Percentiles rank a stretch among this genome's conserved stretches.
phyloP scores from a whole-genome alignment of 1,140 invertebrate genomes.

The Procambarus virginalis region DNA sequence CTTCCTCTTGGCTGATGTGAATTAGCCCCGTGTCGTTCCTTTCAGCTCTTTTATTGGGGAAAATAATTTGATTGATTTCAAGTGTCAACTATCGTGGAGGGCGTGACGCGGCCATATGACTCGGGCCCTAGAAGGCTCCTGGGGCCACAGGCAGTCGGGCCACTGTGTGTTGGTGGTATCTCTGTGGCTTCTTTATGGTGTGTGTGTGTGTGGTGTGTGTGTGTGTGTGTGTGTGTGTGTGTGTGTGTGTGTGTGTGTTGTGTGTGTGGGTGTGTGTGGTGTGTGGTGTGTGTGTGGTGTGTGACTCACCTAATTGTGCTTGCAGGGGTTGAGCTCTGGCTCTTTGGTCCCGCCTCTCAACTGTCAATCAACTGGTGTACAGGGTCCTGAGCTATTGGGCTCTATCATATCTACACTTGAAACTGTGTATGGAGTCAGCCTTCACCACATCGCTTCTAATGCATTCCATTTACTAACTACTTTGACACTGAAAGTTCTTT shows the following conservation, averaged over 20 bases:
- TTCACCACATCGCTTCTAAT: no score
- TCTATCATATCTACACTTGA: no score
- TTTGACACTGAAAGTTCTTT: no score
- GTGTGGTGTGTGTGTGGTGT: no score
- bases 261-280: no score
- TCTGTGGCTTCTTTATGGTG: not conserved
- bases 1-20: not conserved
- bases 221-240: not conserved
- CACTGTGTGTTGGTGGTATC: not conserved
- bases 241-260: not conserved
- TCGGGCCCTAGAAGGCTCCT: not conserved
- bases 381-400: no score
- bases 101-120: not conserved
- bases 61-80: slow-evolving; percentile 49
- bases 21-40: slow-evolving; percentile 2
- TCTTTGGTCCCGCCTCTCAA: no score
- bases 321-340: no score
- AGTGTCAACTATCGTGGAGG: slow-evolving; percentile 36
- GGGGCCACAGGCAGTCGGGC: not conserved
- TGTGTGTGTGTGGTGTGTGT: slow-evolving; percentile 8
- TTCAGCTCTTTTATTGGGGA: slow-evolving; percentile 13
- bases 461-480: no score
- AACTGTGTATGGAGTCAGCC: no score
- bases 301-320: no score
- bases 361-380: no score